Evolutionary conservation across 2,888 invertebrate species (phyloP).

Genomic region (Aleiodes leptofemur): DNA sequence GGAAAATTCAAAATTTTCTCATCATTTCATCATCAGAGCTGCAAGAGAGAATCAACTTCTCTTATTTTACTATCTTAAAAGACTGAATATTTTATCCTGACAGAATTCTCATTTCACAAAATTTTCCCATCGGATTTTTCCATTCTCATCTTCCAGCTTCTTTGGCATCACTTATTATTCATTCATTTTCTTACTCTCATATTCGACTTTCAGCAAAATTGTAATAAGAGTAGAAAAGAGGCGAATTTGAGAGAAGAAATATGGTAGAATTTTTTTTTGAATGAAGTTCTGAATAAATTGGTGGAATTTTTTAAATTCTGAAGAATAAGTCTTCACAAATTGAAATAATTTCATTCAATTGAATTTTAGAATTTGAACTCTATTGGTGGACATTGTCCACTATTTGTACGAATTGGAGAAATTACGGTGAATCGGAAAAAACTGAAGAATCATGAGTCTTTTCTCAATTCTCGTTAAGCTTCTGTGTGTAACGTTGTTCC

Average conservation of each 20-base stretch:
- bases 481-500: slow-evolving; percentile 33
- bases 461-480: slow-evolving; percentile 42
- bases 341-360: neutral
- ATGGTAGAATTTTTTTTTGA: neutral
- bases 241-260: neutral
- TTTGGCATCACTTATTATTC: slow-evolving; percentile 13
- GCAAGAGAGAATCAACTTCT: slow-evolving; percentile 9
- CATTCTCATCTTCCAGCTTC: slow-evolving; percentile 12
- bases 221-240: neutral
- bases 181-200: slow-evolving; percentile 17
- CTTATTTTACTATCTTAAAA: slow-evolving; percentile 16
- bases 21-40: slow-evolving; percentile 18
- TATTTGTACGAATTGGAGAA: slow-evolving; percentile 27
- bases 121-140: slow-evolving; percentile 1
- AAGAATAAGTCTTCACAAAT: no score
- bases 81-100: slow-evolving; percentile 28
- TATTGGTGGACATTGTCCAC: slow-evolving; percentile 26
- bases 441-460: slow-evolving; percentile 22
- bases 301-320: no score
- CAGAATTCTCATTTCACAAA: slow-evolving; percentile 29
- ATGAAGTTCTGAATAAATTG: no score
- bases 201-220: neutral
- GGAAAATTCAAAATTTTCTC: slow-evolving; percentile 7
- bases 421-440: slow-evolving; percentile 31
- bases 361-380: neutral